A percentile compares a stretch with the other conserved stretches of the same genome.
These are phyloP conservation scores for Halocynthia roretzi DNA, from an alignment of 23 tunicate species.

Conservation along the genomic window DNA sequence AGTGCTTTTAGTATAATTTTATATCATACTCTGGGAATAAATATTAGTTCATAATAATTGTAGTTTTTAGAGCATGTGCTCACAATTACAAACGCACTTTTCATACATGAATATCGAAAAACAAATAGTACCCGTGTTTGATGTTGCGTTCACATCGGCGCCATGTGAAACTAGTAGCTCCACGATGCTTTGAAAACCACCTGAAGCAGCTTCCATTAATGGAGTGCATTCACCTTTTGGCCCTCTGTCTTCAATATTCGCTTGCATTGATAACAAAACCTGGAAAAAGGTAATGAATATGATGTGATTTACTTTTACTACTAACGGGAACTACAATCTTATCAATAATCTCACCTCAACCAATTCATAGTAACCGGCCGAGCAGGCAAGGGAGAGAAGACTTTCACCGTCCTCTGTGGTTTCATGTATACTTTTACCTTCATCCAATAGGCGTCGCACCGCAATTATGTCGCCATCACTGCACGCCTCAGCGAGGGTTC, in stretches of 20 bases:
- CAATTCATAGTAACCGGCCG: conserved; percentile 87
- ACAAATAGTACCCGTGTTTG: conserved; percentile 48
- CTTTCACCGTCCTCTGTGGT: conserved; percentile 95
- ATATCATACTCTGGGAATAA: no score
- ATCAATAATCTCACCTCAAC: conserved; percentile 52
- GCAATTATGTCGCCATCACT: conserved; percentile 85
- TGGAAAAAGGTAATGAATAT: background rate
- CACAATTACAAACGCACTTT: background rate
- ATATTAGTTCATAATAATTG: background rate
- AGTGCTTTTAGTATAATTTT: no score
- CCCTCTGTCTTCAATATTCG: conserved; percentile 85
- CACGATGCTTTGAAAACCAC: conserved; percentile 73
- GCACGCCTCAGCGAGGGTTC: conserved; percentile 86
- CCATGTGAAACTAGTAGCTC: conserved; percentile 59
- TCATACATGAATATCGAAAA: conserved; percentile 2
- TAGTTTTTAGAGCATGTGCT: background rate
- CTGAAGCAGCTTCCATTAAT: conserved; percentile 97
- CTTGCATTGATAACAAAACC: conserved; percentile 80
- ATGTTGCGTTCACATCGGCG: conserved; percentile 83
- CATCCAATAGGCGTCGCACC: conserved; percentile 55
- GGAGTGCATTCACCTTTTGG: conserved; percentile 98
- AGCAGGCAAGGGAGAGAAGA: conserved; percentile 78
- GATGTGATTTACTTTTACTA: background rate
- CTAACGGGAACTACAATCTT: background rate
- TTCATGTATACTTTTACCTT: conserved; percentile 84